Conservation (phyloP, 2,797 vertebrate species). For the Melopsittacus undulatus region DNA sequence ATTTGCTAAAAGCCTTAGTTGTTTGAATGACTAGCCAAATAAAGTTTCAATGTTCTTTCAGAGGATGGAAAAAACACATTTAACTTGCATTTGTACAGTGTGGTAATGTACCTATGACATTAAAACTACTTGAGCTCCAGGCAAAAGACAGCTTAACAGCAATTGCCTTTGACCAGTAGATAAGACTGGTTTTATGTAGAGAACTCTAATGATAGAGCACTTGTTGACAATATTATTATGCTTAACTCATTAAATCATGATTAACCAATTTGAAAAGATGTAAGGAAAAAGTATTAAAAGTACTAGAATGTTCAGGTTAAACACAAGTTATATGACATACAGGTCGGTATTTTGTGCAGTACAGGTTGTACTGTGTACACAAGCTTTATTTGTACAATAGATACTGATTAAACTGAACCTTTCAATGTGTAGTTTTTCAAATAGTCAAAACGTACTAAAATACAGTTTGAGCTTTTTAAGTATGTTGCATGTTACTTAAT, state of each 20-base stretch:
- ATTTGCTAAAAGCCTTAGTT: background rate
- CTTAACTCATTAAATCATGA: background rate
- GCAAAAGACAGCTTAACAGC: background rate
- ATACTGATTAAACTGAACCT: background rate
- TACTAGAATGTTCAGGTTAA: background rate
- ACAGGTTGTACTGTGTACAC: background rate
- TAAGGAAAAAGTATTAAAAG: background rate
- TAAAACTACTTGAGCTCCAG: background rate
- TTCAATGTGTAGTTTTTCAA: background rate
- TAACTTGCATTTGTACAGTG: background rate
- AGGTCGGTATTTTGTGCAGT: background rate
- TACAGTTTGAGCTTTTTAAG: background rate
- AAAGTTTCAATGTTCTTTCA: background rate
- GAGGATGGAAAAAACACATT: background rate
- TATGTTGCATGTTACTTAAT: background rate
- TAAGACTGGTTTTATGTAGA: background rate
- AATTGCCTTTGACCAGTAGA: background rate
- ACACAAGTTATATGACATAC: background rate
- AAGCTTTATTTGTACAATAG: conserved; percentile 13
- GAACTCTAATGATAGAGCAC: background rate
- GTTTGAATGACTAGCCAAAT: background rate
- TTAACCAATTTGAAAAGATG: background rate
- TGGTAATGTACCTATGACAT: background rate
- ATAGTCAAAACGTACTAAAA: background rate
- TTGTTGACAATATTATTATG: background rate